Evolutionary conservation across 2,113 vertebrate genomes (phyloP).

Genomic region (Prunella fulvescens): DNA sequence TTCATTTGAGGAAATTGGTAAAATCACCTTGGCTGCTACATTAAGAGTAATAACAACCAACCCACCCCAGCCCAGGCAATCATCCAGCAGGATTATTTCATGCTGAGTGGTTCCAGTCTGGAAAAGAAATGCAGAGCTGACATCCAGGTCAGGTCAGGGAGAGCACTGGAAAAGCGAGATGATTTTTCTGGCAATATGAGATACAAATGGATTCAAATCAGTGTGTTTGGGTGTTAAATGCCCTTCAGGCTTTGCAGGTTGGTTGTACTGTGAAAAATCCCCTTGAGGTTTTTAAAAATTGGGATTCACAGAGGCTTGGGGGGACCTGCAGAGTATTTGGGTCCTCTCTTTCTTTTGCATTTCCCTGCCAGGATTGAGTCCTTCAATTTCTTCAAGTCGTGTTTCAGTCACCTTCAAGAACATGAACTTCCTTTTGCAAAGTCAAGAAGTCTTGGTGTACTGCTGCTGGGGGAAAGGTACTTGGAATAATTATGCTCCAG

Average conservation of each 20-base stretch:
- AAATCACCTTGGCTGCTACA: not conserved
- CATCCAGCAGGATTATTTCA: not conserved
- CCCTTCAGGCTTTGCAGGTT: not conserved
- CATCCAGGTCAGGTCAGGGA: fast-evolving
- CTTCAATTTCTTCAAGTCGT: not conserved
- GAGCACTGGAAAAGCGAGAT: fast-evolving
- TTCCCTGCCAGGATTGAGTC: not conserved
- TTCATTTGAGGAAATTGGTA: not conserved
- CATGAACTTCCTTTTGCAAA: not conserved
- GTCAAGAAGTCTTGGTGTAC: not conserved
- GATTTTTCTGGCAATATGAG: not conserved
- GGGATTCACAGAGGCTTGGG: fast-evolving
- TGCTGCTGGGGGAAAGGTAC: not conserved
- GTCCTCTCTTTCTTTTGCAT: not conserved
- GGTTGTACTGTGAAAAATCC: not conserved
- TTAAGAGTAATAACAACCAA: not conserved
- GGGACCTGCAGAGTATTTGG: too few species aligned
- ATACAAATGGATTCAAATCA: not conserved
- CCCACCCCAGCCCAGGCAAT: not conserved
- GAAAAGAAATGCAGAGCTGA: not conserved
- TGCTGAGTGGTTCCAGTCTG: not conserved
- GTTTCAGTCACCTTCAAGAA: not conserved
- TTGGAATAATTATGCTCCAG: not conserved
- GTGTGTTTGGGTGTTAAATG: not conserved
- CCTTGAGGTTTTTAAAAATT: not conserved